These are phyloP conservation scores for Drosophila neocordata DNA, from an alignment of 1,140 invertebrate genomes.

Conservation along the genomic window DNA sequence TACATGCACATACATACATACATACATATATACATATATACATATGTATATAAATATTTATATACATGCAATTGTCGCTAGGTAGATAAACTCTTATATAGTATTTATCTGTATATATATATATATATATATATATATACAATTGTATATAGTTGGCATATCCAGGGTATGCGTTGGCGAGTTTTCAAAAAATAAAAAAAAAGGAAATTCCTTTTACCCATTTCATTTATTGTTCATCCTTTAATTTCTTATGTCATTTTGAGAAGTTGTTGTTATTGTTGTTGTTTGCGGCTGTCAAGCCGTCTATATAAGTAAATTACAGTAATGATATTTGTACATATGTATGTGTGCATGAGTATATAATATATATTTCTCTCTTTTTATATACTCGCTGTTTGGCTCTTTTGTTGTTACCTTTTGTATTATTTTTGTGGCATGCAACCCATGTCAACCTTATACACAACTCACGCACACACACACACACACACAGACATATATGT, in stretches of 20 bases:
- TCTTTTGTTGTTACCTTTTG: constrained; percentile 7
- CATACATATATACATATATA: constrained; percentile 8
- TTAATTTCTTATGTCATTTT: constrained; percentile 48
- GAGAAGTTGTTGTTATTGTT: constrained; percentile 11
- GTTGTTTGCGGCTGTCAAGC: constrained; percentile 58
- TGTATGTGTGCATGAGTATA: constrained; percentile 11
- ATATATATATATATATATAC: constrained; percentile 26
- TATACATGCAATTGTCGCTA: constrained; percentile 4
- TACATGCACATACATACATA: constrained; percentile 7
- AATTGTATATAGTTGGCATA: constrained; percentile 29
- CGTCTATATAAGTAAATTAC: constrained; percentile 74
- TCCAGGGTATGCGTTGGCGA: constrained; percentile 5
- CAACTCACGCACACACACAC: constrained; percentile 24
- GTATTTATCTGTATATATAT: constrained; percentile 34
- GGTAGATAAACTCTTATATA: constrained; percentile 53
- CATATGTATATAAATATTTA: constrained; percentile 4
- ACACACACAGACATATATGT: not conserved
- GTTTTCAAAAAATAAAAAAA: constrained; percentile 35
- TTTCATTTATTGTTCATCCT: constrained; percentile 72
- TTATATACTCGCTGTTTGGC: not conserved
- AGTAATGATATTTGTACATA: constrained; percentile 60
- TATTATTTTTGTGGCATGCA: constrained; percentile 26
- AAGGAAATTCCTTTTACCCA: constrained; percentile 33
- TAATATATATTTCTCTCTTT: constrained; percentile 11
- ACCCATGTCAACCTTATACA: constrained; percentile 10